phyloP scores from a whole-genome alignment of 2,113 vertebrate species.

The Eptesicus fuscus region DNA sequence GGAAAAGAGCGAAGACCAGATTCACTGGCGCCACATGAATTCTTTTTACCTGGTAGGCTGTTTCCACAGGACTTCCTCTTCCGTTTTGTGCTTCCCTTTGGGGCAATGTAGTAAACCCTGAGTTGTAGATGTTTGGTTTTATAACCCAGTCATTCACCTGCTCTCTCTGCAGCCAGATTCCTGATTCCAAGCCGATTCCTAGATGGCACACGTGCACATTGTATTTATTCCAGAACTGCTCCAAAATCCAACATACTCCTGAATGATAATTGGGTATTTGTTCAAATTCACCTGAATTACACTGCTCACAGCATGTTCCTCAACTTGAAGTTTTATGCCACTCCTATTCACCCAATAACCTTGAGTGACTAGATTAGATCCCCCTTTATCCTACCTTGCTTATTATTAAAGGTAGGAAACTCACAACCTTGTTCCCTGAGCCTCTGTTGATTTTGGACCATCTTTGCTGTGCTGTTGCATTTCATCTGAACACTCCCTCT shows the following conservation, averaged over 20 bases:
- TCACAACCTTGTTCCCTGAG: accelerated
- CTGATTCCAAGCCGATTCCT: background rate
- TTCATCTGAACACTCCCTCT: background rate
- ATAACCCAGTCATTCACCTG: background rate
- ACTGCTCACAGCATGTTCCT: background rate
- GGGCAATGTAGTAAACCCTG: background rate
- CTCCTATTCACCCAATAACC: background rate
- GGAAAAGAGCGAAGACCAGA: background rate
- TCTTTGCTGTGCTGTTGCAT: background rate
- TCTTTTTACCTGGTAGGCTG: background rate
- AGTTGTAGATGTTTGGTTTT: background rate
- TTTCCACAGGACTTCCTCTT: background rate
- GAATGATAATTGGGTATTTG: background rate
- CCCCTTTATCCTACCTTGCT: background rate
- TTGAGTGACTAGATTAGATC: background rate
- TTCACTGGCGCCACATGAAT: background rate
- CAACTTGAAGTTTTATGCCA: background rate
- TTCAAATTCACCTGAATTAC: background rate
- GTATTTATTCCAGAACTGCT: constrained; percentile 46
- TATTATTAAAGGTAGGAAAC: background rate
- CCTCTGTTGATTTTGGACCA: background rate
- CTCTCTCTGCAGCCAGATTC: background rate
- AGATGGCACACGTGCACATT: accelerated
- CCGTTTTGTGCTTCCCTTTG: background rate
- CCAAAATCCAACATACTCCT: constrained; percentile 25